Conservation (phyloP, 92 coral and sea anemone species). For the Phenganax subtilis region DNA sequence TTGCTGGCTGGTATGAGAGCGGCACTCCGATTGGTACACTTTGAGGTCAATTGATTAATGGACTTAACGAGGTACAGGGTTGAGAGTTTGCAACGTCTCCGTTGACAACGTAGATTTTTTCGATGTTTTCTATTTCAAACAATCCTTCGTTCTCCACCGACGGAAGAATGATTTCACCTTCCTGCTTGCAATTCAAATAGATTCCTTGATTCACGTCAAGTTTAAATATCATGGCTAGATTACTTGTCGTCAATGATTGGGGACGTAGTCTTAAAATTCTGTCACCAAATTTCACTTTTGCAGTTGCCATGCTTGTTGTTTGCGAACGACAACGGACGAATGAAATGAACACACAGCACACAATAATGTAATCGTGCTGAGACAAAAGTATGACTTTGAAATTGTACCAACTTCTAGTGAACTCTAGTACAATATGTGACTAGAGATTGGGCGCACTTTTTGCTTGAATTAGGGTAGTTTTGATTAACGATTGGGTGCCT, state of each 20-base stretch:
- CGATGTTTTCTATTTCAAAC: slow-evolving; percentile 32
- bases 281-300: slow-evolving; percentile 10
- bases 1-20: slow-evolving; percentile 4
- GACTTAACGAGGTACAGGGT: not conserved
- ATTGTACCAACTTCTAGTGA: too few relatives aligned
- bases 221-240: slow-evolving; percentile 42
- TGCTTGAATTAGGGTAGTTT: too few relatives aligned
- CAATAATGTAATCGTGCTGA: too few relatives aligned
- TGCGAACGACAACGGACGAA: not conserved
- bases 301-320: not conserved
- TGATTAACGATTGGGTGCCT: too few relatives aligned
- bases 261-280: not conserved
- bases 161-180: slow-evolving; percentile 43
- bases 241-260: slow-evolving; percentile 13
- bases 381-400: too few relatives aligned
- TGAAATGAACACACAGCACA: too few relatives aligned
- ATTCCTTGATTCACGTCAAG: slow-evolving; percentile 39
- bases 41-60: not conserved
- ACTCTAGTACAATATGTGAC: too few relatives aligned
- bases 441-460: too few relatives aligned
- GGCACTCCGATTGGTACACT: slow-evolving; percentile 1
- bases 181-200: slow-evolving; percentile 27
- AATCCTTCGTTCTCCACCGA: slow-evolving; percentile 13
- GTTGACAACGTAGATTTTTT: slow-evolving; percentile 42
- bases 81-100: slow-evolving; percentile 14